phyloP scores from a whole-genome alignment of 2,797 vertebrate species.

The Arctocebus calabarensis region DNA sequence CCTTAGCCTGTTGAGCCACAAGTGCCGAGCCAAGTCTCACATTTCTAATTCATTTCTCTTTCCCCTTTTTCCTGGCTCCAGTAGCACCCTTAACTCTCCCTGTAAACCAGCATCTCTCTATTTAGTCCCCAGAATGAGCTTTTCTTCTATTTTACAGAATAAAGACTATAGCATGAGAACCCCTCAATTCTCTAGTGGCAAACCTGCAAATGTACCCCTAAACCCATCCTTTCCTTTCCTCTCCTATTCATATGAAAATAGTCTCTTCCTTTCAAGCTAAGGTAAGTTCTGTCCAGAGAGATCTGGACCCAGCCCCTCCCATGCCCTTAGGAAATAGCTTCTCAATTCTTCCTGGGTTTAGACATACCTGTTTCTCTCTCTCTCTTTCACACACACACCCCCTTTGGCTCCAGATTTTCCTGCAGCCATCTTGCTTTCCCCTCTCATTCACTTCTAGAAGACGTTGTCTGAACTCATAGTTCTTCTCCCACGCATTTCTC shows the following conservation, averaged over 20 bases:
- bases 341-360: neutral
- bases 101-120: neutral
- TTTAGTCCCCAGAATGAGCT: neutral
- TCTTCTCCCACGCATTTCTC: slow-evolving; percentile 20
- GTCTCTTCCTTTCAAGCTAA: neutral
- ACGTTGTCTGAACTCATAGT: neutral
- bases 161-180: neutral
- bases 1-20: too few species aligned
- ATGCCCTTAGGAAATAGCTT: neutral
- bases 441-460: slow-evolving; percentile 19
- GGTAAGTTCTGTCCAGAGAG: neutral
- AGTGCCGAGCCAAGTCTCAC: too few species aligned
- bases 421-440: neutral
- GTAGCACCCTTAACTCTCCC: neutral
- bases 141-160: neutral
- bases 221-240: neutral
- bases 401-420: neutral
- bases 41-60: neutral
- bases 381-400: neutral
- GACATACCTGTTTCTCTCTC: neutral
- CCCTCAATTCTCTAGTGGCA: neutral
- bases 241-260: neutral
- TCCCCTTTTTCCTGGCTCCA: neutral
- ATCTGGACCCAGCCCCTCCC: neutral
- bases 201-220: neutral